Percentiles rank a stretch among this genome's conserved stretches.
phyloP scores from a whole-genome alignment of 1,140 invertebrate species.

The Panonychus citri region DNA sequence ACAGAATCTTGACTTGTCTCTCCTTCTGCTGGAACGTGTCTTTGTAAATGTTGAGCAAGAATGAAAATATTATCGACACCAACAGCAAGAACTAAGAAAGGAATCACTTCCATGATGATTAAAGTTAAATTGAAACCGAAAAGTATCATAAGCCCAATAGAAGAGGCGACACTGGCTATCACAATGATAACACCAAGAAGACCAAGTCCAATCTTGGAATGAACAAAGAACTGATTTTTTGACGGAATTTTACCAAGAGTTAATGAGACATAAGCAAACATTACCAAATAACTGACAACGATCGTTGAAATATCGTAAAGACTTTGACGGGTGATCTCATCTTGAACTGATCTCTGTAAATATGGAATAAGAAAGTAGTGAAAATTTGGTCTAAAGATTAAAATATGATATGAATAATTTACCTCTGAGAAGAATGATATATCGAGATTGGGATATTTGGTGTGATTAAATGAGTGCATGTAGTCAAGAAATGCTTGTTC shows the following conservation, averaged over 20 bases:
- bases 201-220: conserved; percentile 57
- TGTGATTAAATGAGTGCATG: conserved; percentile 53
- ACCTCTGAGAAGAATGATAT: not conserved
- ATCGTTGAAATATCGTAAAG: conserved; percentile 76
- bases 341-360: conserved; percentile 60
- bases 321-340: conserved; percentile 74
- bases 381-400: conserved; percentile 29
- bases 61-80: conserved; percentile 92
- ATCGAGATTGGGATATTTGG: conserved; percentile 34
- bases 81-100: conserved; percentile 71
- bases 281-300: conserved; percentile 78
- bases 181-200: conserved; percentile 61
- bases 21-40: not conserved
- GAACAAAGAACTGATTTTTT: conserved; percentile 40
- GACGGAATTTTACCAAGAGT: conserved; percentile 62
- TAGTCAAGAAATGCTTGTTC: conserved; percentile 62
- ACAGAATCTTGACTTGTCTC: conserved; percentile 41
- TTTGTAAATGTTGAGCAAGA: conserved; percentile 44
- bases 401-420: not conserved
- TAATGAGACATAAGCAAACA: conserved; percentile 90
- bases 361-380: not conserved
- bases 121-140: conserved; percentile 48
- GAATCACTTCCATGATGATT: conserved; percentile 77
- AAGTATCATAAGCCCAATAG: conserved; percentile 65
- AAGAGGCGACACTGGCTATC: conserved; percentile 47